Evolutionary conservation across 2,888 invertebrate species (phyloP), one percentile per base, ranked within the genome.

Genomic region (Tethea ocularis): DNA sequence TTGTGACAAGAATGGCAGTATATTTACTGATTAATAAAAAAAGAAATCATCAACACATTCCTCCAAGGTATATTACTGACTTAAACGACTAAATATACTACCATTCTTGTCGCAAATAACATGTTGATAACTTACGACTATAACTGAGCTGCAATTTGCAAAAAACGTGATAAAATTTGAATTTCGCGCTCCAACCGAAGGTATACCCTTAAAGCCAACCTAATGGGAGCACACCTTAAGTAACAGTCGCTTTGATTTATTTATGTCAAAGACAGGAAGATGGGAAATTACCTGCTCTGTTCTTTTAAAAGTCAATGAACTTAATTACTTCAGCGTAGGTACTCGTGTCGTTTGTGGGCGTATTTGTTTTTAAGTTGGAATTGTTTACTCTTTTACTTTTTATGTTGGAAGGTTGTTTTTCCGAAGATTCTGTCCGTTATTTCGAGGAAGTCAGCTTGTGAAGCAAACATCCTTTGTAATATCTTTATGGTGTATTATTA

Each of bases 191-290:
- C 1, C 2, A 33, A 11, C 6, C 11, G 8, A 33, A 13, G 11
- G 33, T 6, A n/a, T n/a, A n/a, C n/a, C n/a, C n/a, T n/a, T n/a
- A n/a, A n/a, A n/a, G n/a, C n/a, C 13, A 5, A 11, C 17, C 17
- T 20, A 46, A 17, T 46, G 46, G 46, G 20, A 2, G 1, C 20
- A 10, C 46, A 46, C 46, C 20, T 11, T 46, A 46, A n/a, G 20
- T 17, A 7, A 41, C 41, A 15, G 46, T 17, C 41, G 17, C 41
- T 17, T 41, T 46, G 46, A 46, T 46, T 20, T 46, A 46, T 46
- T 46, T 46, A 17, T 36, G 52, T 41, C 46, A 59, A 54, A 57
- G 54, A 52, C 57, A 57, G 51, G 36, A 57, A 63, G 41, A 46
- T 46, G 10, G 46, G 46, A 46, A 46, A 46, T 46, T 46, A 46